Evolutionary conservation across 2,113 vertebrate species (phyloP).

Genomic region (Oryzias javanicus): DNA sequence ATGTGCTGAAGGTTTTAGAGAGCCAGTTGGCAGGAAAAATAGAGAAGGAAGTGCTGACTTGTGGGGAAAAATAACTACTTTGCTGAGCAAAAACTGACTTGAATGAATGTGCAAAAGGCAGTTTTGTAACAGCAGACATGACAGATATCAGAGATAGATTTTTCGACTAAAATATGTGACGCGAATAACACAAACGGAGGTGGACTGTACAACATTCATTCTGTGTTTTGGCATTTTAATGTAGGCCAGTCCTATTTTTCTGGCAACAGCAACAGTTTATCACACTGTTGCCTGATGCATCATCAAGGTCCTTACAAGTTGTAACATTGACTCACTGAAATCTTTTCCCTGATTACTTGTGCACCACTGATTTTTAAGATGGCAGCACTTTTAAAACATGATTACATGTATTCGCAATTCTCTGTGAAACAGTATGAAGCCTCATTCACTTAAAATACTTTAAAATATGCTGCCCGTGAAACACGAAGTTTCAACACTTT

Average conservation of each 20-base stretch:
- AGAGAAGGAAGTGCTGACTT: constrained; percentile 54
- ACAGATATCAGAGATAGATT: neutral
- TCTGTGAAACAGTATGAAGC: constrained; percentile 27
- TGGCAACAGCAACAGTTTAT: constrained; percentile 1
- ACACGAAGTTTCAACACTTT: constrained; percentile 2
- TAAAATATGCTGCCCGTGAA: constrained; percentile 23
- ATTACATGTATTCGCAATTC: constrained; percentile 39
- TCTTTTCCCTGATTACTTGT: constrained; percentile 35
- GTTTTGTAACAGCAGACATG: neutral
- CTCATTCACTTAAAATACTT: constrained; percentile 29
- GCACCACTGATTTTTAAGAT: constrained; percentile 26
- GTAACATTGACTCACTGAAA: constrained; percentile 17
- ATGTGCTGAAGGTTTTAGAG: constrained; percentile 52
- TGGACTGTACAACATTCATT: neutral
- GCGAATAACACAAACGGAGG: neutral
- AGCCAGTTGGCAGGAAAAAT: constrained; percentile 57
- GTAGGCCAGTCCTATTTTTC: neutral
- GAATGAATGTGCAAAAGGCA: neutral
- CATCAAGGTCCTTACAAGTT: neutral
- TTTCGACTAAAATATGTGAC: neutral
- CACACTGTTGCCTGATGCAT: constrained; percentile 10
- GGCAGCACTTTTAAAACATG: constrained; percentile 36
- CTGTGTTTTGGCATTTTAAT: neutral
- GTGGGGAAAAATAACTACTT: constrained; percentile 38
- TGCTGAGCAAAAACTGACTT: constrained; percentile 17